Evolutionary conservation across 2,888 invertebrate species (phyloP).

Genomic region (Panzeria rudis): DNA sequence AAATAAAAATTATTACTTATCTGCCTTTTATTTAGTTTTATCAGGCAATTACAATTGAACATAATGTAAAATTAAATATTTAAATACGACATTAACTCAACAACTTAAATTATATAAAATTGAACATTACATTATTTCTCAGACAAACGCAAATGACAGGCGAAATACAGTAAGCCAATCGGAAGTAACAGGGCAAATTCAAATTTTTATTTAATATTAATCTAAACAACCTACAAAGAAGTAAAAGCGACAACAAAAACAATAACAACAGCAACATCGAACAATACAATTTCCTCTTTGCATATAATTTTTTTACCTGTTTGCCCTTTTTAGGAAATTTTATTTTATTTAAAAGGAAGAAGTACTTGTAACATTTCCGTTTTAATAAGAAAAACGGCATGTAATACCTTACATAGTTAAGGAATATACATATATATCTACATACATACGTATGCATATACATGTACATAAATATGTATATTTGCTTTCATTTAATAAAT

Average conservation of each 20-base stretch:
- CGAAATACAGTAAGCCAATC: neutral
- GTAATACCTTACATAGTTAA: neutral
- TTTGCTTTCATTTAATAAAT: slow-evolving; percentile 3
- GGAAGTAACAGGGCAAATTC: slow-evolving; percentile 13
- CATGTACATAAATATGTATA: neutral
- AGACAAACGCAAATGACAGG: no score
- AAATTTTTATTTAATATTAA: slow-evolving; percentile 55
- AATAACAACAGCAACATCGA: slow-evolving; percentile 15
- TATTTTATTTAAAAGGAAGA: slow-evolving; percentile 34
- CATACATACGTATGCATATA: neutral
- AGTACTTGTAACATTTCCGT: slow-evolving; percentile 49
- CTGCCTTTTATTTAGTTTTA: neutral
- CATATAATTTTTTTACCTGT: slow-evolving; percentile 6
- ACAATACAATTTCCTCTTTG: slow-evolving; percentile 61
- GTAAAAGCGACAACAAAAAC: neutral
- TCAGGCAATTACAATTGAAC: neutral
- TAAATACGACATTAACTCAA: neutral
- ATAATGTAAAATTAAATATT: slow-evolving; percentile 24
- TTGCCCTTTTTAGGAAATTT: slow-evolving; percentile 8
- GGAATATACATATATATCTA: neutral
- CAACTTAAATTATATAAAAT: neutral
- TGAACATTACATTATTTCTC: neutral
- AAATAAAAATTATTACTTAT: neutral
- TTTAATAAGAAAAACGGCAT: slow-evolving; percentile 43
- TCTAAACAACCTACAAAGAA: slow-evolving; percentile 35